phyloP scores from a whole-genome alignment of 2,797 vertebrate genomes.

The Gouania willdenowi region DNA sequence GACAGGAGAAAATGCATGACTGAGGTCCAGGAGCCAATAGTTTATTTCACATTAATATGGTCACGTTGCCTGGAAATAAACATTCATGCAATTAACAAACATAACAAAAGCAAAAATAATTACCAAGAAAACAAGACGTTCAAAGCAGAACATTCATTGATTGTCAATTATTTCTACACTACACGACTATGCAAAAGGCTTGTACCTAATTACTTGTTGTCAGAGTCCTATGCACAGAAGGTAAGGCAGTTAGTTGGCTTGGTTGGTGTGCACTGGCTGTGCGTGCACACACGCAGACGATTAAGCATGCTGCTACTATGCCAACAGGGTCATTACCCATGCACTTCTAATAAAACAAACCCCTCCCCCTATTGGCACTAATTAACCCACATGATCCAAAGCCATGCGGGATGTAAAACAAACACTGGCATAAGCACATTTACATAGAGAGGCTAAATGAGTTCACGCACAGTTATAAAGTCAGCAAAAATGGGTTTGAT shows the following conservation, averaged over 20 bases:
- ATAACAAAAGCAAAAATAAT: slow-evolving; percentile 5
- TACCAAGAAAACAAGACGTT: too few relatives aligned
- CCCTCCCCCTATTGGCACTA: slow-evolving; percentile 60
- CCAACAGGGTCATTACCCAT: slow-evolving; percentile 76
- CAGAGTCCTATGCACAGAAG: slow-evolving; percentile 53
- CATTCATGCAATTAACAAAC: too few relatives aligned
- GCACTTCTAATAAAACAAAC: slow-evolving; percentile 70
- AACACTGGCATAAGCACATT: slow-evolving; percentile 29
- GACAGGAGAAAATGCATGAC: too few relatives aligned
- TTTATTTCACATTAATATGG: too few relatives aligned
- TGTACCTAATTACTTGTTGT: too few relatives aligned
- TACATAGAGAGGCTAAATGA: slow-evolving; percentile 14
- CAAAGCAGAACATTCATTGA: too few relatives aligned
- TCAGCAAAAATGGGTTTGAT: too few relatives aligned
- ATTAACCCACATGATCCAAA: slow-evolving; percentile 64
- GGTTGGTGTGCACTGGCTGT: slow-evolving; percentile 42
- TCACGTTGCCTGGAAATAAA: too few relatives aligned
- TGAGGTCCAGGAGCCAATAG: too few relatives aligned
- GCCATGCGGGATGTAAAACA: slow-evolving; percentile 40
- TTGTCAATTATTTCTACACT: slow-evolving; percentile 16
- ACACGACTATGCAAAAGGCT: slow-evolving; percentile 13
- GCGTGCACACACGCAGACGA: slow-evolving; percentile 28
- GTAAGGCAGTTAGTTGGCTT: slow-evolving; percentile 61
- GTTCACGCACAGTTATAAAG: too few relatives aligned
- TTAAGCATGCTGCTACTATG: slow-evolving; percentile 76